Base-by-base conservation (phyloP, 1,140 invertebrate genomes). In the Neodiprion fabricii region DNA sequence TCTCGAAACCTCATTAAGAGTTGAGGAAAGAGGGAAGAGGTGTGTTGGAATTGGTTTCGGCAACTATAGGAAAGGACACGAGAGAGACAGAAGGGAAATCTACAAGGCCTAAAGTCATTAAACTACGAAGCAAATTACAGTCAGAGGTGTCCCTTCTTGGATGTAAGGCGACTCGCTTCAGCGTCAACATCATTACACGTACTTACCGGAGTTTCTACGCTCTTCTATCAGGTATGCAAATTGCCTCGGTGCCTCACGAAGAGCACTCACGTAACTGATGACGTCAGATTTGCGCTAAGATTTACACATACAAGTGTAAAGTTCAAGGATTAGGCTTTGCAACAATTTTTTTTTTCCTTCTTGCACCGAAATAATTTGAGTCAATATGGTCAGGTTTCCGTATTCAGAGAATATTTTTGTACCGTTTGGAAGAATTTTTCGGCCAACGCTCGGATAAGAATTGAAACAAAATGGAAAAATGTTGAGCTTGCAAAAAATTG, bases 161-260 rank as follows among this genome's bases (percentile, higher is more conserved):
- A 14, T 12, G n/a, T 61, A 61, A 61, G 53, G 53, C 53, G n/a
- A 61, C 53, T 61, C n/a, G 53, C 53, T 61, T 61, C n/a, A 61
- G 53, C 53, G 53, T 61, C 53, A 61, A 61, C 53, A 61, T 61
- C 53, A 61, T 61, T 61, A 61, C 53, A 61, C 4, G 28, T 40
- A 40, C 28, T 40, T 40, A 40, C 53, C 53, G 9, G n/a, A 17
- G 11, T 61, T 61, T 17, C 53, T 61, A 12, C 11, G 53, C 53
- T 61, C 53, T 61, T 61, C 53, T 61, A 61, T 61, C 53, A 61
- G 3, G 53, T 61, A 61, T 61, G 53, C 53, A 61, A 61, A 61
- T 61, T 61, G n/a, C 11, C 53, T 61, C 53, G n/a, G n/a, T 12
- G 11, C 53, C n/a, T 12, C 11, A 7, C n/a, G 53, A 61, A 9